Percentiles rank a stretch among this genome's conserved stretches.
phyloP scores from a whole-genome alignment of 2,113 vertebrate genomes.

The Calypte anna region DNA sequence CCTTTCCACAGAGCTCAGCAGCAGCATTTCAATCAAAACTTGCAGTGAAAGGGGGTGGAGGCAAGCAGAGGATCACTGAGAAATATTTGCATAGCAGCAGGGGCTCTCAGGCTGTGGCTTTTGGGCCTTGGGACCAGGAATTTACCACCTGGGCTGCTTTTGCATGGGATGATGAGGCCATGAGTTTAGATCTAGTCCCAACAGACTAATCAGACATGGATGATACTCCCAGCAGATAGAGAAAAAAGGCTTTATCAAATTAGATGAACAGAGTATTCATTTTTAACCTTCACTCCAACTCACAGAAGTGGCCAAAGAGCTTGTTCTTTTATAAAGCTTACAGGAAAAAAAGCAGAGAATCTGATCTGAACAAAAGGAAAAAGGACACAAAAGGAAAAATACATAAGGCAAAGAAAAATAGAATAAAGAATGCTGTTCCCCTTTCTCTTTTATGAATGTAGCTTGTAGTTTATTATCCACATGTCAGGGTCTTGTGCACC shows the following conservation, averaged over 20 bases:
- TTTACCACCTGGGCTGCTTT: background rate
- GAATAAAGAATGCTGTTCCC: background rate
- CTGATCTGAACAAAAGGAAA: background rate
- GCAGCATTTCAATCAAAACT: slow-evolving; percentile 4
- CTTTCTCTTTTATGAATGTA: background rate
- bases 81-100: background rate
- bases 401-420: background rate
- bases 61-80: background rate
- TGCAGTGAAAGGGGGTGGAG: background rate
- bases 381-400: background rate
- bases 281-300: background rate
- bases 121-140: background rate
- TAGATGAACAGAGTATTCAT: background rate
- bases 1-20: background rate
- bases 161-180: background rate
- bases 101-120: background rate
- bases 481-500: background rate
- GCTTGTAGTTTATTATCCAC: background rate
- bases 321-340: background rate
- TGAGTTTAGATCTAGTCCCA: background rate
- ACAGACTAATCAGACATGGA: background rate
- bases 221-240: background rate
- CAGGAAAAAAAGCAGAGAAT: background rate
- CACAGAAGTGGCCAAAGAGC: background rate
- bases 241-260: background rate